Percentiles rank a stretch among this genome's conserved stretches.
These are phyloP conservation scores for Ceratina japonica DNA, from an alignment of 1,140 invertebrate species.

Conservation along the genomic window DNA sequence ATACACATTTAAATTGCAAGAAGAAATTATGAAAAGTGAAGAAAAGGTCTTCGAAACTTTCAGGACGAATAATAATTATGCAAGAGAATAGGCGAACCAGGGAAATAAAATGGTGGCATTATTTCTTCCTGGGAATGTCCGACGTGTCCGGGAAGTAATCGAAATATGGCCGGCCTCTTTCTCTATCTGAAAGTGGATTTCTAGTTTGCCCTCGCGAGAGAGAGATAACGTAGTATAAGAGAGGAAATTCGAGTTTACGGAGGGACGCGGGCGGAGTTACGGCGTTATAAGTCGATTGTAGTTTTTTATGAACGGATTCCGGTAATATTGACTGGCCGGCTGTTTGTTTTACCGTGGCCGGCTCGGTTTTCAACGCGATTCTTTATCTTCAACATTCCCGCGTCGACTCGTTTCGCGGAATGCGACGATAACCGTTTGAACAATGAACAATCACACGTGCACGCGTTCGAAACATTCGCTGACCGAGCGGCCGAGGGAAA, in stretches of 20 bases:
- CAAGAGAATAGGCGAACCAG: background rate
- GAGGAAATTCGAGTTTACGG: too few species aligned
- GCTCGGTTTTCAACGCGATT: background rate
- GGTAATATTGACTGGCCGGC: background rate
- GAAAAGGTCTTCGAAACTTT: too few species aligned
- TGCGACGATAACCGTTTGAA: background rate
- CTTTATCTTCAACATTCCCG: conserved; percentile 2
- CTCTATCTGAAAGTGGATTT: too few species aligned
- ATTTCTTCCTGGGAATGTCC: background rate
- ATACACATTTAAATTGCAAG: too few species aligned
- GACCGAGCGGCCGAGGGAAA: too few species aligned
- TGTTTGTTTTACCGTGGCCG: background rate
- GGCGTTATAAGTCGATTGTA: background rate
- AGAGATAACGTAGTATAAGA: too few species aligned
- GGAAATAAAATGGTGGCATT: background rate
- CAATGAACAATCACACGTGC: background rate
- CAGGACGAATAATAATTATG: too few species aligned
- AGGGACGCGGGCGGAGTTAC: too few species aligned
- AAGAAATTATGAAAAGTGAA: too few species aligned
- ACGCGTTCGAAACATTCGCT: too few species aligned
- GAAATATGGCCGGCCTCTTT: background rate
- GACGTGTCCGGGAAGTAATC: background rate
- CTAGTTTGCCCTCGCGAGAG: too few species aligned
- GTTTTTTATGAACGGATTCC: background rate
- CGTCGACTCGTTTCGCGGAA: background rate